A percentile compares a stretch with the other conserved stretches of the same genome.
Conservation (phyloP, 1,140 invertebrate genomes). For the Drosophila kurseongensis region DNA sequence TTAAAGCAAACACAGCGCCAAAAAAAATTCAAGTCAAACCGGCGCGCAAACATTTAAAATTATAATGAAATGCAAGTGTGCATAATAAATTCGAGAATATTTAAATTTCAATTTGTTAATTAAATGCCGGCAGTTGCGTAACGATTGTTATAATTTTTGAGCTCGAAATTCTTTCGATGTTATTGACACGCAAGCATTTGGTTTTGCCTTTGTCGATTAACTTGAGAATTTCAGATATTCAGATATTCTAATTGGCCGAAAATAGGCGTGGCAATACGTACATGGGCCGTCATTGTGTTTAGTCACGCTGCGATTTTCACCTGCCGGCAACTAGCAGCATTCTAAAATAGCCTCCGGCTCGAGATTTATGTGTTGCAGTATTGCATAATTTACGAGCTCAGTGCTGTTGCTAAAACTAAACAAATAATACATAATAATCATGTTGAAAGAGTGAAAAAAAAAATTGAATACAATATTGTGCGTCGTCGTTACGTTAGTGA, state of each 20-base stretch:
- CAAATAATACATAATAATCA: slow-evolving; percentile 61
- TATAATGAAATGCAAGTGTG: slow-evolving; percentile 34
- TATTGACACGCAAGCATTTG: slow-evolving; percentile 52
- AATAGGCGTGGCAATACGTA: slow-evolving; percentile 15
- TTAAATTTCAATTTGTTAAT: slow-evolving; percentile 52
- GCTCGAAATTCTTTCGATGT: slow-evolving; percentile 43
- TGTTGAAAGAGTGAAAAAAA: slow-evolving; percentile 28
- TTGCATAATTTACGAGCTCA: slow-evolving; percentile 64
- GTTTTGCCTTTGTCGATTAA: slow-evolving; percentile 10
- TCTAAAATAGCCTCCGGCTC: slow-evolving; percentile 70
- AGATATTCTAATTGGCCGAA: slow-evolving; percentile 36
- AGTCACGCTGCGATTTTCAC: slow-evolving; percentile 70
- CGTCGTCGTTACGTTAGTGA: slow-evolving; percentile 73
- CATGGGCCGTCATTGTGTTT: slow-evolving; percentile 29
- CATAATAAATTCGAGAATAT: slow-evolving; percentile 50
- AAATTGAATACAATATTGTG: slow-evolving; percentile 53
- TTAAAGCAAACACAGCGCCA: slow-evolving; percentile 38
- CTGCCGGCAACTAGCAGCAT: slow-evolving; percentile 42
- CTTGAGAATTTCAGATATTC: slow-evolving; percentile 21
- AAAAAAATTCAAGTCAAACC: slow-evolving; percentile 51
- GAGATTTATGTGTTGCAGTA: slow-evolving; percentile 60
- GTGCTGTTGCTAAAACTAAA: slow-evolving; percentile 10
- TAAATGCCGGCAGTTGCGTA: slow-evolving; percentile 74
- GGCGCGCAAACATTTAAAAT: slow-evolving; percentile 34
- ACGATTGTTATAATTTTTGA: slow-evolving; percentile 43